Evolutionary conservation across 2,888 invertebrate genomes (phyloP).

Genomic region (Theristus sp.): DNA sequence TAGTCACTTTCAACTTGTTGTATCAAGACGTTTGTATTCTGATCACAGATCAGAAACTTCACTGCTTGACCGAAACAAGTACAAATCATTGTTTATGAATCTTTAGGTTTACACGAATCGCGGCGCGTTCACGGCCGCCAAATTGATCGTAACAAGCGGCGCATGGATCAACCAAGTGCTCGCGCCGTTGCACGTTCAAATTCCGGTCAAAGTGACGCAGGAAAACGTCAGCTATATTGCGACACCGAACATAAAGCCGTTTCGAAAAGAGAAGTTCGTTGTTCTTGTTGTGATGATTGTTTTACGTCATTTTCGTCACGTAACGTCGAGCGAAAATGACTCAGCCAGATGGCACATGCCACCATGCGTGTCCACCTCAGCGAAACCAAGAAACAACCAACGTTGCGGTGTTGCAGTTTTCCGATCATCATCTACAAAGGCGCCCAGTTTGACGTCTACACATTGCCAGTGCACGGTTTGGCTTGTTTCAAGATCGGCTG

Average conservation of each 20-base stretch:
- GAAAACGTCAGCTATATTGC: slow-evolving; percentile 30
- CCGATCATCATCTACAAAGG: slow-evolving; percentile 2
- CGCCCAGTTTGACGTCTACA: slow-evolving; percentile 1
- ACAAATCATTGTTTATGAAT: not conserved
- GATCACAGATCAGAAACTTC: no score
- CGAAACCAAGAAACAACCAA: not conserved
- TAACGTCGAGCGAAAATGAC: no score
- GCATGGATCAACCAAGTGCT: slow-evolving; percentile 30
- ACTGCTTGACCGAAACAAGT: not conserved
- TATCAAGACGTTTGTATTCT: no score
- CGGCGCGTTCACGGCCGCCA: slow-evolving; percentile 21
- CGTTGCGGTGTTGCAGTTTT: slow-evolving; percentile 1
- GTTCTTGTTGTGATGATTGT: no score
- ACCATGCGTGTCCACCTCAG: not conserved
- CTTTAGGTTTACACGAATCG: slow-evolving; percentile 22
- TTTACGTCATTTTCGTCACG: no score
- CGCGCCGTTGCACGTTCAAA: slow-evolving; percentile 23
- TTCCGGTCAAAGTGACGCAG: slow-evolving; percentile 28
- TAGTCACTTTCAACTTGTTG: no score
- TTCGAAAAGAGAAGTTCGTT: slow-evolving; percentile 25
- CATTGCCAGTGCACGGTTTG: slow-evolving; percentile 15
- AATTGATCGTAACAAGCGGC: slow-evolving; percentile 26
- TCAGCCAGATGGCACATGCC: no score
- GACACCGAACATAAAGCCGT: slow-evolving; percentile 25
- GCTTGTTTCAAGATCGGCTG: slow-evolving; percentile 23